Base-by-base conservation (phyloP, 92 coral and sea anemone species). In the Palythoa grandiflora region DNA sequence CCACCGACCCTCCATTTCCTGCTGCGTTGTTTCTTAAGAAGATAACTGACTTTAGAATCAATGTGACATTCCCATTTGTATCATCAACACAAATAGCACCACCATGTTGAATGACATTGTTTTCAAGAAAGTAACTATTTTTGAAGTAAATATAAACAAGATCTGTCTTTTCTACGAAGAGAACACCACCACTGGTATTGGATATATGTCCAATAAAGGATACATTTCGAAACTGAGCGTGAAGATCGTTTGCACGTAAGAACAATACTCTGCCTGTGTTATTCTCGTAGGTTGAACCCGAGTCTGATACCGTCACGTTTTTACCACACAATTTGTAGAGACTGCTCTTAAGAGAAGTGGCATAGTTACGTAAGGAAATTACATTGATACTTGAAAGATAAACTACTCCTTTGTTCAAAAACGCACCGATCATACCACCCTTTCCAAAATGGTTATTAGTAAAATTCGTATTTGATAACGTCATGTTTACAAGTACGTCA, bases 21-120 rank as follows among this genome's bases (percentile, higher is more conserved):
- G 28, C 83, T 14, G 83, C 83, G 16, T 38, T 53, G 52, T 78
- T 78, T 16, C 40, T 54, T 50, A 37, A 57, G 40, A 78, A 57
- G 68, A 63, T 38, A 5, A 78, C 71, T 14, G 28, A 15, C 47
- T 57, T 78, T 12, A 78, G 83, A 6, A 63, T 78, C 14, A 78
- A 54, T 10, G 48, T 78, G 38, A 78, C 83, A 17, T 78, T 60
- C 19, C 59, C 2, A 47, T 78, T 78, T 8, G 71, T 78, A 53
- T 55, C 51, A 28, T 78, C 83, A 38, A 78, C 38, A 78, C 71
- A 54, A 39, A 78, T 78, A 55, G 68, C 83, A 28, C 83, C 83
- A 19, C 83, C 83, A 12, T 57, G 36, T 60, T 57, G 70, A 78
- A 28, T 78, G 15, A 38, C 83, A 28, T 14, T 15, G 83, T 78